Percentiles rank a stretch among this genome's conserved stretches.
phyloP scores from a whole-genome alignment of 2,797 vertebrate genomes.

The Chelmon rostratus region DNA sequence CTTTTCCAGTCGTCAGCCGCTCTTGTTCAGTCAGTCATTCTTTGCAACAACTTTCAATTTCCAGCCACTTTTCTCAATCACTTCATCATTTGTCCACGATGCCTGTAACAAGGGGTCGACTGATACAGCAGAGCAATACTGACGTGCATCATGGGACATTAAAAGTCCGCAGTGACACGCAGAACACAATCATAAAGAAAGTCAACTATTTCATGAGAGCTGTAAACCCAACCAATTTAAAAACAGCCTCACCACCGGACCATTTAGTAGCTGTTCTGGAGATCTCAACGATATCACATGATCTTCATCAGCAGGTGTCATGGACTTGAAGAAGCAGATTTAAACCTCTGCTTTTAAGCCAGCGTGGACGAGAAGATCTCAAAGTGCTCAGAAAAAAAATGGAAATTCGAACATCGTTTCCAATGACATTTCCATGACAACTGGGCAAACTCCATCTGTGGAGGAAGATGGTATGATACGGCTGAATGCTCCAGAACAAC shows the following conservation, averaged over 20 bases:
- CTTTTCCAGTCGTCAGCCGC: slow-evolving; percentile 40
- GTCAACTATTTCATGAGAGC: background rate
- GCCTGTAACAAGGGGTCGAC: slow-evolving; percentile 3
- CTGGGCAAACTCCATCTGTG: background rate
- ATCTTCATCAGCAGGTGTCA: background rate
- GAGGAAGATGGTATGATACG: background rate
- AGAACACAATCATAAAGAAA: background rate
- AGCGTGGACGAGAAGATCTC: background rate
- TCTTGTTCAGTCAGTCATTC: slow-evolving; percentile 17
- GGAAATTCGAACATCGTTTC: background rate
- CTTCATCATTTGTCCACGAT: slow-evolving; percentile 8
- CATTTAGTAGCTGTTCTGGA: background rate
- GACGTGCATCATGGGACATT: background rate
- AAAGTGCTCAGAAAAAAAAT: background rate
- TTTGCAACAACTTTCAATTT: slow-evolving; percentile 29
- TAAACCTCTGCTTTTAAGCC: background rate
- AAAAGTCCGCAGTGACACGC: background rate
- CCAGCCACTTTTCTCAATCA: slow-evolving; percentile 30
- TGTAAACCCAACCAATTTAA: background rate
- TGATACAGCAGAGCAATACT: background rate
- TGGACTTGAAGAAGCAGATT: background rate
- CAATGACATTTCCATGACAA: background rate
- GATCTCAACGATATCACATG: background rate
- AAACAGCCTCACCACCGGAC: background rate
- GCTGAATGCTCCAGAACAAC: background rate